A percentile compares a stretch with the other conserved stretches of the same genome.
Evolutionary conservation across 2,797 vertebrate species (phyloP).

Genomic region (Peromyscus attwateri): DNA sequence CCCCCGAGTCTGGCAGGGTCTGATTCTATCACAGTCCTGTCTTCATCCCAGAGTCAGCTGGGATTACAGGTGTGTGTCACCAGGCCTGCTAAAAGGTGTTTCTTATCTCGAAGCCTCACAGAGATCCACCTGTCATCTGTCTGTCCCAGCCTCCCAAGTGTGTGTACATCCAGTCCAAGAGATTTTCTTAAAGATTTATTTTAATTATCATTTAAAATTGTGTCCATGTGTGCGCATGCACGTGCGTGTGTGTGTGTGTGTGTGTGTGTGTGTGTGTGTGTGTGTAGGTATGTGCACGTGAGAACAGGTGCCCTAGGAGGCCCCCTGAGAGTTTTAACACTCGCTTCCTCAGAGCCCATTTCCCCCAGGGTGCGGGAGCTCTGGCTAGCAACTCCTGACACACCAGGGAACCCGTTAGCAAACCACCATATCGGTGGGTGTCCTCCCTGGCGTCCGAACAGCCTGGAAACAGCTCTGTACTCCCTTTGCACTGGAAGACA

Average conservation of each 20-base stretch:
- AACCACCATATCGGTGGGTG: conserved; percentile 32
- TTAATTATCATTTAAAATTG: background rate
- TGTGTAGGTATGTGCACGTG: background rate
- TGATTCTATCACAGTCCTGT: background rate
- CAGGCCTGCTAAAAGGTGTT: background rate
- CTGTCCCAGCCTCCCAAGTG: background rate
- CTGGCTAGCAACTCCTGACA: conserved; percentile 33
- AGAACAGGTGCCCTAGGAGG: background rate
- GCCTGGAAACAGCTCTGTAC: conserved; percentile 30
- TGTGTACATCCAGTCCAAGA: background rate
- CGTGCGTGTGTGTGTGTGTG: background rate
- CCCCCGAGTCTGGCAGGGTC: background rate
- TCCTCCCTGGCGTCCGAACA: background rate
- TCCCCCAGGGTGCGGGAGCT: background rate
- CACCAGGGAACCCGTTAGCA: conserved; percentile 19
- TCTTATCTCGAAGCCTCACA: background rate
- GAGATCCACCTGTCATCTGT: background rate
- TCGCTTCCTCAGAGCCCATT: background rate
- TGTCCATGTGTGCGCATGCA: background rate
- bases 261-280: background rate
- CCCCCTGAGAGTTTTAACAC: conserved; percentile 41
- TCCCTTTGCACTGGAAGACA: conserved; percentile 2
- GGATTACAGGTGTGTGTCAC: background rate
- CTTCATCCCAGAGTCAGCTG: background rate
- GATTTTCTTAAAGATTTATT: background rate